Percentiles rank a stretch among this genome's conserved stretches.
Evolutionary conservation across 2,113 vertebrate species (phyloP).

Genomic region (Platycercus adscitus): DNA sequence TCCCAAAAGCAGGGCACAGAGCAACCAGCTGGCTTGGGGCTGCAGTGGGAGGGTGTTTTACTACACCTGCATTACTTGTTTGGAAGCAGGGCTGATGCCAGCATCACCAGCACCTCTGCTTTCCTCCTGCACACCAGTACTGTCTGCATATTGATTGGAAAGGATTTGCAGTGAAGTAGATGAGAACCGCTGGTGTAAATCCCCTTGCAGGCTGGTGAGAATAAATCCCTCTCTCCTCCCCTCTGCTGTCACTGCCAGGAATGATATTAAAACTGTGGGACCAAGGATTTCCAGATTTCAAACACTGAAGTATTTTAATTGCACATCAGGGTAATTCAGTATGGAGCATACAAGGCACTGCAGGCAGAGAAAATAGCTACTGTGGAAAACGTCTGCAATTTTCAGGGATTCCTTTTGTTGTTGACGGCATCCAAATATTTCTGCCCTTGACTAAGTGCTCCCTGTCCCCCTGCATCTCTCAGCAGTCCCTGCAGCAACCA

Average conservation of each 20-base stretch:
- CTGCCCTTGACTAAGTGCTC: slow-evolving; percentile 3
- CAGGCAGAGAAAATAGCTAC: slow-evolving; percentile 21
- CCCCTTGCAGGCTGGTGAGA: neutral
- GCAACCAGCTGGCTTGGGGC: neutral
- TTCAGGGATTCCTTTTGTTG: slow-evolving; percentile 20
- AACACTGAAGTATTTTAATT: slow-evolving; percentile 40
- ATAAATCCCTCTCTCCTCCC: neutral
- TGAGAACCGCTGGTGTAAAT: neutral
- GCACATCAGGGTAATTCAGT: slow-evolving; percentile 37
- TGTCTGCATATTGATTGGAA: neutral
- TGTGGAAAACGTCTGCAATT: slow-evolving; percentile 26
- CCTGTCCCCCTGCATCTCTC: neutral
- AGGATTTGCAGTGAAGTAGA: neutral
- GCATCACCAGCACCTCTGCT: neutral
- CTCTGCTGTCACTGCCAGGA: neutral
- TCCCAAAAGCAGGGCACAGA: neutral
- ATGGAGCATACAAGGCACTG: neutral
- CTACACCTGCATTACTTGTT: neutral
- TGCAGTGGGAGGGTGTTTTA: neutral
- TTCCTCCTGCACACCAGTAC: neutral
- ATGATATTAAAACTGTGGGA: neutral
- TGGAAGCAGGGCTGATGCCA: neutral
- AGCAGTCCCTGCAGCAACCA: neutral
- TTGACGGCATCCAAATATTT: neutral
- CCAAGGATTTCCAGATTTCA: slow-evolving; percentile 31